Base-by-base conservation (phyloP, 2,888 invertebrate genomes). In the Caenorhabditis sulstoni region DNA sequence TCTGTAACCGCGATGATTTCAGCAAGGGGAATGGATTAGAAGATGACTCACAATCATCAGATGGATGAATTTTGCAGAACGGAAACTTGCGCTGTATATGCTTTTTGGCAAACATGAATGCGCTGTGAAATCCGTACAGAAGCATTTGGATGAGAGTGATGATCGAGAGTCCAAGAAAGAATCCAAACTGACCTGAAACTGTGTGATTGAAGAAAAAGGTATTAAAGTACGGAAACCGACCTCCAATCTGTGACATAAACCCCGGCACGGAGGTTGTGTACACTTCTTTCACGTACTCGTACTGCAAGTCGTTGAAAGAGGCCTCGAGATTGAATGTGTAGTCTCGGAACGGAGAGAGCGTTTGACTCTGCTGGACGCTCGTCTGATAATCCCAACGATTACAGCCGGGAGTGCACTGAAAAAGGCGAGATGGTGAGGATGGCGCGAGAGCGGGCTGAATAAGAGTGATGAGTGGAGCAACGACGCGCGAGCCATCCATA, bases 181-280 rank as follows among this genome's bases (percentile, higher is more conserved):
- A 87, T 7, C 86, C 85, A 52, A 86, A 86, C 76, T 86, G 85
- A 71, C 85, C 85, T 82, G 50, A 47, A 78, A 35, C n/a, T n/a
- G n/a, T n/a, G 29, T 29, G 29, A 29, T 29, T 7, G n/a, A n/a
- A n/a, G n/a, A n/a, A n/a, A n/a, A n/a, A n/a, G n/a, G n/a, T n/a
- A n/a, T n/a, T n/a, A n/a, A n/a, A n/a, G n/a, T n/a, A n/a, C n/a
- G n/a, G n/a, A 16, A 35, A 52, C 37, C 22, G 0, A 66, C 87
- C 87, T 65, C 87, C 87, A 76, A 88, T 88, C 64, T 88, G 88
- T 9, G 88, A 88, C 88, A 88, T 88, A 76, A 88, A 88, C n/a
- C 88, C 87, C 3, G 88, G 88, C 8, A 88, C 85, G 11, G 88
- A 87, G 12, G 87, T 88, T 7, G 88, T 88, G 53, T 83, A 84